phyloP scores from a whole-genome alignment of 2,113 vertebrate genomes.

The Fukomys damarensis region DNA sequence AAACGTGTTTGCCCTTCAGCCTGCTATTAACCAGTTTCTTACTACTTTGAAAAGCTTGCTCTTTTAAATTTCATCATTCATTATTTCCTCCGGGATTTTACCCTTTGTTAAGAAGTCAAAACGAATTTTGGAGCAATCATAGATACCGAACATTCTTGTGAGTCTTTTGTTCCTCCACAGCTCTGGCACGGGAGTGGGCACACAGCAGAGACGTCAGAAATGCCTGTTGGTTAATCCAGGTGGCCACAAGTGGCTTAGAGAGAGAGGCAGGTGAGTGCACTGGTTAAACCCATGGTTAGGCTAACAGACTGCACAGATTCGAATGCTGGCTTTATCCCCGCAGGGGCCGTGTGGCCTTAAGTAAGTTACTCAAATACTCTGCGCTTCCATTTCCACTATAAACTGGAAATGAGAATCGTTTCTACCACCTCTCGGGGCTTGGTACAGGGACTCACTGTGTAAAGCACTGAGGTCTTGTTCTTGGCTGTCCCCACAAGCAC shows the following conservation, averaged over 20 bases:
- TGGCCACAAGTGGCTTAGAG: background rate
- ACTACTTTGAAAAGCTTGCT: conserved; percentile 79
- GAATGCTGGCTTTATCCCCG: background rate
- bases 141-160: conserved; percentile 69
- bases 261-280: accelerated
- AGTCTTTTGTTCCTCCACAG: conserved; percentile 57
- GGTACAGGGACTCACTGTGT: background rate
- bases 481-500: background rate
- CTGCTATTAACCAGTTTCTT: conserved; percentile 82
- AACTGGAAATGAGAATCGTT: background rate
- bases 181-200: background rate
- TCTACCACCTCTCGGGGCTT: background rate
- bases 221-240: background rate
- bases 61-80: conserved; percentile 79
- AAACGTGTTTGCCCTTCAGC: conserved; percentile 76
- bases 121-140: conserved; percentile 79
- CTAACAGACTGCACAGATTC: accelerated
- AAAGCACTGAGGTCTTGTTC: background rate
- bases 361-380: background rate
- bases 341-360: background rate
- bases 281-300: background rate
- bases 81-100: conserved; percentile 65
- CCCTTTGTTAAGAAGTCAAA: conserved; percentile 81
- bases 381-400: background rate
- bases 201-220: background rate